A percentile compares a stretch with the other conserved stretches of the same genome.
phyloP scores from a whole-genome alignment of 1,140 invertebrate genomes.

The Nephila pilipes region DNA sequence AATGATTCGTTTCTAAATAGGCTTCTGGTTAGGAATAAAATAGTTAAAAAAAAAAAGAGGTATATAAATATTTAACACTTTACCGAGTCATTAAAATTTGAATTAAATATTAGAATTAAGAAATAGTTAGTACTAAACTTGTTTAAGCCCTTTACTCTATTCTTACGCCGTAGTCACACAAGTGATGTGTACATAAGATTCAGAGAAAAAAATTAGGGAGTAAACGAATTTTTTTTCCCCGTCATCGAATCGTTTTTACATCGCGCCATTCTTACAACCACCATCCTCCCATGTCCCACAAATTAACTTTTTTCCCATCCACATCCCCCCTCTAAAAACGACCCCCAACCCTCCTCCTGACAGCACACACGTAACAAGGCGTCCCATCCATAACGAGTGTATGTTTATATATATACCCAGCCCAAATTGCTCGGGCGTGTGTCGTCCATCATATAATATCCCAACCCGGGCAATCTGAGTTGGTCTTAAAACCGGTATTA shows the following conservation, averaged over 20 bases:
- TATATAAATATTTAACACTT: too few relatives aligned
- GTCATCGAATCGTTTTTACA: background rate
- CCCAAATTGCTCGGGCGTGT: slow-evolving; percentile 70
- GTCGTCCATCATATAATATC: slow-evolving; percentile 67
- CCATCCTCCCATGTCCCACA: background rate
- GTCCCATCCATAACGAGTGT: slow-evolving; percentile 37
- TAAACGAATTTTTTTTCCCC: background rate
- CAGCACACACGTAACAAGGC: slow-evolving; percentile 41
- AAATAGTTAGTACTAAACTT: too few relatives aligned
- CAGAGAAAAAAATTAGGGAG: too few relatives aligned
- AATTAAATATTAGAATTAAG: too few relatives aligned
- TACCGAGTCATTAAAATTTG: too few relatives aligned
- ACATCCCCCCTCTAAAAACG: background rate
- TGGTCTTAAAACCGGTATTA: slow-evolving; percentile 69
- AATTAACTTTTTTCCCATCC: slow-evolving; percentile 29
- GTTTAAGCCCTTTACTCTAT: too few relatives aligned
- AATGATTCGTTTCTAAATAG: too few relatives aligned
- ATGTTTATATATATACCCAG: background rate
- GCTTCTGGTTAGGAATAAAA: too few relatives aligned
- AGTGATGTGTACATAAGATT: too few relatives aligned
- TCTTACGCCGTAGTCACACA: too few relatives aligned
- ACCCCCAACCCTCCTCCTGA: background rate
- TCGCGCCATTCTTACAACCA: background rate
- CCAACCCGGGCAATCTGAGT: slow-evolving; percentile 62
- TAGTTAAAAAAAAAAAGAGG: too few relatives aligned